These are phyloP conservation scores for Octomys mimax DNA, from an alignment of 2,797 vertebrate genomes.

Conservation along the genomic window DNA sequence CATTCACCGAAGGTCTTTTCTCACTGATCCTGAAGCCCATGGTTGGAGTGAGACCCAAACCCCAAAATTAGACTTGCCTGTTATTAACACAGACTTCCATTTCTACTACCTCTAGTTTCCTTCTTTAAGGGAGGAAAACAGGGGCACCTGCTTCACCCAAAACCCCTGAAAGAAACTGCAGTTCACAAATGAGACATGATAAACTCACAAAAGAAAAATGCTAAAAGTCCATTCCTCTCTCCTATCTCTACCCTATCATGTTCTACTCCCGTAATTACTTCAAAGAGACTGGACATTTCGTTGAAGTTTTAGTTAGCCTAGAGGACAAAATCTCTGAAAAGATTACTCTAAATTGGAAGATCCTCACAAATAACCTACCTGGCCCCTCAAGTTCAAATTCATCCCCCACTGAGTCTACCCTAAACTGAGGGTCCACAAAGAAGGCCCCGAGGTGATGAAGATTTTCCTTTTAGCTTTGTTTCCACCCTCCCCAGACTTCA, in stretches of 20 bases:
- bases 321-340: constrained; percentile 22
- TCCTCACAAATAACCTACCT: not conserved
- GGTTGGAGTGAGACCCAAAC: not conserved
- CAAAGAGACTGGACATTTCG: constrained; percentile 15
- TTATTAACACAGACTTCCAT: not conserved
- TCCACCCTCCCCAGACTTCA: not conserved
- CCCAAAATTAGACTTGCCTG: not conserved
- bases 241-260: not conserved
- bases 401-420: not conserved
- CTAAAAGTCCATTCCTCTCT: not conserved
- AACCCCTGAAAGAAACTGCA: not conserved
- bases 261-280: not conserved
- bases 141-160: not conserved
- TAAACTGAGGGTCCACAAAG: not conserved
- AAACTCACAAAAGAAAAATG: not conserved
- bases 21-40: not conserved
- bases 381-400: not conserved
- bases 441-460: not conserved
- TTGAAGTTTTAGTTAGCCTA: not conserved
- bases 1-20: not conserved
- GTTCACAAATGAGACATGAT: not conserved
- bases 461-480: not conserved
- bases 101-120: not conserved
- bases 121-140: not conserved
- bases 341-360: not conserved